Evolutionary conservation across 2,888 invertebrate species (phyloP).

Genomic region (Hybos culiciformis): DNA sequence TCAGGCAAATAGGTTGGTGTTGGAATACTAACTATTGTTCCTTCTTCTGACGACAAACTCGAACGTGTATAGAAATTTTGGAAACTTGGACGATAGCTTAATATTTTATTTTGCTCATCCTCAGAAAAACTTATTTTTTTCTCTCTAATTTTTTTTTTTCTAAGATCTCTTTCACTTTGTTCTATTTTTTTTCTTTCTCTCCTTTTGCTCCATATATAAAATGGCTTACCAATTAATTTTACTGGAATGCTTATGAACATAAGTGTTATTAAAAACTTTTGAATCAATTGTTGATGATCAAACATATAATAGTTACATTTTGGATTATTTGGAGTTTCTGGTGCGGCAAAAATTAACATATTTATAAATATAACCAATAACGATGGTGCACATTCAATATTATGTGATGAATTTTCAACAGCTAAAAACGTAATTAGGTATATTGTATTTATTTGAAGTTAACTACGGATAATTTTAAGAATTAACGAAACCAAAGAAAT

Average conservation of each 20-base stretch:
- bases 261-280: constrained; percentile 58
- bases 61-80: too few relatives aligned
- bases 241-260: constrained; percentile 77
- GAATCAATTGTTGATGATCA: constrained; percentile 51
- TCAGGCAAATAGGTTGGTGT: constrained; percentile 26
- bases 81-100: too few relatives aligned
- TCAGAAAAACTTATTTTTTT: constrained; percentile 10
- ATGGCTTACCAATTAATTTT: constrained; percentile 83
- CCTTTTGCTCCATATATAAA: constrained; percentile 41
- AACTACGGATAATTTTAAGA: too few relatives aligned
- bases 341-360: constrained; percentile 53
- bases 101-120: constrained; percentile 27
- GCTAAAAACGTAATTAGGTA: too few relatives aligned
- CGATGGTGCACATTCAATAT: constrained; percentile 51
- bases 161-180: constrained; percentile 23
- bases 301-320: constrained; percentile 49
- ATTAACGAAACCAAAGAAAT: too few relatives aligned
- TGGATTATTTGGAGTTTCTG: constrained; percentile 19
- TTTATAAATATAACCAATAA: constrained; percentile 63
- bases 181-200: neutral
- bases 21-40: neutral
- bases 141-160: constrained; percentile 25
- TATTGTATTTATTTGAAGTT: too few relatives aligned
- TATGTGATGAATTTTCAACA: too few relatives aligned
- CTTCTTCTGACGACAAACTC: too few relatives aligned